Conservation (phyloP, 2,113 vertebrate genomes). For the Actenoides lindsayi region DNA sequence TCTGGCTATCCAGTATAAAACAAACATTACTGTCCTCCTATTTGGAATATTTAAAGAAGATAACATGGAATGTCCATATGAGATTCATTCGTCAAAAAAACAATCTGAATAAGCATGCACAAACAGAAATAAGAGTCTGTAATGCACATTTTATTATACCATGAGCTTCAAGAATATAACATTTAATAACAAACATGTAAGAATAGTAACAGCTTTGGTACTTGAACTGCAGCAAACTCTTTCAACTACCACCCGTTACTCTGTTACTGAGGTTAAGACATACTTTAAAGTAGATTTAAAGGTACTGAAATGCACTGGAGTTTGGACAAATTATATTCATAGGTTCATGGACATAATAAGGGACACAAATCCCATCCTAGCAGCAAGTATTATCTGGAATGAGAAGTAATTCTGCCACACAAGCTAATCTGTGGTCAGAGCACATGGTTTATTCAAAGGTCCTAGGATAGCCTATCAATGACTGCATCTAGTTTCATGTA, state of each 20-base stretch:
- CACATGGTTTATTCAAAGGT: neutral
- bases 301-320: neutral
- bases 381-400: neutral
- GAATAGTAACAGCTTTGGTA: neutral
- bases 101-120: neutral
- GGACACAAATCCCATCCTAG: neutral
- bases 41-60: neutral
- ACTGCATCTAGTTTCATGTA: neutral
- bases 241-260: neutral
- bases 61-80: neutral
- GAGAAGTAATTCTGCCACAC: neutral
- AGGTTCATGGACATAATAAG: neutral
- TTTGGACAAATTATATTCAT: neutral
- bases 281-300: neutral
- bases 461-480: neutral
- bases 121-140: neutral
- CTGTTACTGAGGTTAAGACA: neutral
- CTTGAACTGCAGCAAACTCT: neutral
- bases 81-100: neutral
- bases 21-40: neutral
- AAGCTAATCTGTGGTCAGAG: neutral
- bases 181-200: neutral
- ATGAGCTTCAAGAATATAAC: neutral
- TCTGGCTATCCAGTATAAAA: neutral
- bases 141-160: neutral